Conservation (phyloP, 2,797 vertebrate genomes). For the Muraenolepis orangiensis region DNA sequence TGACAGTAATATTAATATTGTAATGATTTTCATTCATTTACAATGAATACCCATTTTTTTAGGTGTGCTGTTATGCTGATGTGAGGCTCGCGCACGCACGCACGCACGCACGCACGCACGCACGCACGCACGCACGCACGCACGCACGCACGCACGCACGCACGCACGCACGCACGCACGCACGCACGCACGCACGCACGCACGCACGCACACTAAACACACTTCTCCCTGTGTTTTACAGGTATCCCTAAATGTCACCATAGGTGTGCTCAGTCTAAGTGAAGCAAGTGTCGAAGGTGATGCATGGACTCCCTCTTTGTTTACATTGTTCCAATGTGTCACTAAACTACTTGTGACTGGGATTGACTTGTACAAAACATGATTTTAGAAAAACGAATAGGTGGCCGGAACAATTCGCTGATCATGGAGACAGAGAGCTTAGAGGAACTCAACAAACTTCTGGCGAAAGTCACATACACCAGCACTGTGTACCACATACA, state of each 20-base stretch:
- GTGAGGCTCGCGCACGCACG: no score
- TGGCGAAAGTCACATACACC: conserved; percentile 68
- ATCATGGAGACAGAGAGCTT: conserved; percentile 50
- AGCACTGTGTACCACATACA: conserved; percentile 63
- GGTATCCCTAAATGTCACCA: conserved; percentile 64
- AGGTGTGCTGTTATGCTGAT: no score
- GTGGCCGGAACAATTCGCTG: conserved; percentile 55
- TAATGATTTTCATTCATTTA: no score
- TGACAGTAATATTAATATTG: no score
- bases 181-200: no score
- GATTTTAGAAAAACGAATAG: conserved; percentile 21
- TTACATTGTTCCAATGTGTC: not conserved
- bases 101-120: no score
- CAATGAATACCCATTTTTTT: no score
- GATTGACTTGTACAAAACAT: not conserved
- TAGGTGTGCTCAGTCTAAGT: conserved; percentile 63
- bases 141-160: no score
- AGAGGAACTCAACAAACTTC: conserved; percentile 59
- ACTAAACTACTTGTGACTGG: not conserved
- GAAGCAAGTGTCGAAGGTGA: conserved; percentile 46
- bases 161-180: no score
- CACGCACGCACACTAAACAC: not conserved
- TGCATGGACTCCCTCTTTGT: not conserved
- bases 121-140: no score
- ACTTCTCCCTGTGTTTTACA: conserved; percentile 19